Conservation (phyloP, 2,888 invertebrate species). For the Idaea aversata region DNA sequence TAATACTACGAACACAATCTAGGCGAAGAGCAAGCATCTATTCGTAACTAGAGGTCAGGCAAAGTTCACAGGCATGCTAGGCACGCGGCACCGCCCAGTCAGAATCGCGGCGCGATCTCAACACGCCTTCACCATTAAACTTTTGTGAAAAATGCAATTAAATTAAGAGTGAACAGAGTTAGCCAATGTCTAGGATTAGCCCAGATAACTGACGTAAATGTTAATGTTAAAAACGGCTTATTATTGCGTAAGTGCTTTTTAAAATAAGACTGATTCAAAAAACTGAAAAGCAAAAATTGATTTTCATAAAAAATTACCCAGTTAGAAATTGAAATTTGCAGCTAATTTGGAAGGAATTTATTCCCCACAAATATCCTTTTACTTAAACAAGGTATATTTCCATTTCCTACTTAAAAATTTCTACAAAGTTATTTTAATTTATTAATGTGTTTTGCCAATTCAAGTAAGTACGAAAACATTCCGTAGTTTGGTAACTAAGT, state of each 20-base stretch:
- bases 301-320: no score
- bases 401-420: no score
- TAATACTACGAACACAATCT: slow-evolving; percentile 32
- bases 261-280: not conserved
- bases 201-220: slow-evolving; percentile 23
- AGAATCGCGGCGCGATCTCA: slow-evolving; percentile 35
- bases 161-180: slow-evolving; percentile 24
- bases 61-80: slow-evolving; percentile 52
- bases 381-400: no score
- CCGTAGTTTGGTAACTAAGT: no score
- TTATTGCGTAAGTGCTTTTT: not conserved
- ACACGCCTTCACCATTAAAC: slow-evolving; percentile 34
- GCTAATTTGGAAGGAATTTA: no score
- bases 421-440: no score
- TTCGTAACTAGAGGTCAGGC: slow-evolving; percentile 44
- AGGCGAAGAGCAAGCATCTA: slow-evolving; percentile 33
- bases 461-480: no score
- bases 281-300: not conserved
- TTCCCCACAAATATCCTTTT: no score
- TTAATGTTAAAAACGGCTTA: slow-evolving; percentile 8
- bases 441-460: no score
- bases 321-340: no score
- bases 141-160: slow-evolving; percentile 33
- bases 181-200: slow-evolving; percentile 11
- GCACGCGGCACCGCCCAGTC: slow-evolving; percentile 35